Conservation (phyloP, 2,113 vertebrate genomes). For the Oryzias curvinotus region DNA sequence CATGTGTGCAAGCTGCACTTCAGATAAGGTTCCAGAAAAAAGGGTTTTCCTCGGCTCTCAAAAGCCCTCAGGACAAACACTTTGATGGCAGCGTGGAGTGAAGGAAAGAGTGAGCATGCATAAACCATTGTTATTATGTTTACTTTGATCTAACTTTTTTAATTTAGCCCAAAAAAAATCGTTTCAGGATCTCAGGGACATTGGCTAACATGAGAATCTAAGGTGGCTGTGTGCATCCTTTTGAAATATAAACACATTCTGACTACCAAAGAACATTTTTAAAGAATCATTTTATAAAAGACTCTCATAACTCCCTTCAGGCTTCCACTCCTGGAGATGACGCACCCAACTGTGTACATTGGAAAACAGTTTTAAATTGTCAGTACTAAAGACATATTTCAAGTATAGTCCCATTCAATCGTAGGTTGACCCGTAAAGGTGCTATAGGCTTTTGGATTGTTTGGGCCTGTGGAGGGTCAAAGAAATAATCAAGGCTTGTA, state of each 20-base stretch:
- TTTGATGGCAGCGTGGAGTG: conserved; percentile 29
- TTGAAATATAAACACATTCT: conserved; percentile 1
- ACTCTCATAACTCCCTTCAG: conserved; percentile 28
- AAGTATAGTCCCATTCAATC: too few species aligned
- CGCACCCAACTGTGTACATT: too few species aligned
- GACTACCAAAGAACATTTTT: not conserved
- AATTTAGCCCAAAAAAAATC: conserved; percentile 37
- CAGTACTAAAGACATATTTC: too few species aligned
- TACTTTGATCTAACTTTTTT: conserved; percentile 44
- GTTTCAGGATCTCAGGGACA: conserved; percentile 16
- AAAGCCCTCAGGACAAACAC: conserved; percentile 61
- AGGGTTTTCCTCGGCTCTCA: conserved; percentile 56
- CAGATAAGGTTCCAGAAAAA: conserved; percentile 62
- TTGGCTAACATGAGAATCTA: conserved; percentile 13
- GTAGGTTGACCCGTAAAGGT: too few species aligned
- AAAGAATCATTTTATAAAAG: not conserved
- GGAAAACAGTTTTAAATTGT: too few species aligned
- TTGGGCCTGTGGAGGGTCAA: too few species aligned
- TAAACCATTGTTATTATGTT: conserved; percentile 30
- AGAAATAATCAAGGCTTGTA: too few species aligned
- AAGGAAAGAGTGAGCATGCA: conserved; percentile 11
- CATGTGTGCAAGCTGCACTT: conserved; percentile 53
- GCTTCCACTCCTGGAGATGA: not conserved
- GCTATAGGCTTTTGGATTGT: too few species aligned
- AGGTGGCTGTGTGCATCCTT: not conserved